Conservation (phyloP, 2,113 vertebrate species). For the Anser brachyrhynchus region DNA sequence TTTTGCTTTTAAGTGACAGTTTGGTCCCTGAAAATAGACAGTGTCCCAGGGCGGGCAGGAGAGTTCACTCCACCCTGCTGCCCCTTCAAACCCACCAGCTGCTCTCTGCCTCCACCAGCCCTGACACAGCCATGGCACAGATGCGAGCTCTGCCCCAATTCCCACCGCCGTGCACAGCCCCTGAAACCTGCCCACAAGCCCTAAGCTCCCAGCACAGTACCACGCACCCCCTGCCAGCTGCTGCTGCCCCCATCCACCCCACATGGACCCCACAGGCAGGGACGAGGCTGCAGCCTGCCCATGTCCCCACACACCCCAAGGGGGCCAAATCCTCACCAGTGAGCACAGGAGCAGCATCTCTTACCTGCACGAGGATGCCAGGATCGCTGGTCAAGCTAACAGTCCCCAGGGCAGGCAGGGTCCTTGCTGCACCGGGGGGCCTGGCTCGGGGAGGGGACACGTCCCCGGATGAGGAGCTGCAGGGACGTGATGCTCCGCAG, state of each 20-base stretch:
- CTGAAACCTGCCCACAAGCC: no score
- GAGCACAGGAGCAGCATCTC: fast-evolving
- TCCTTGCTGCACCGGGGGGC: not conserved
- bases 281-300: fast-evolving
- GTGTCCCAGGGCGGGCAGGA: no score
- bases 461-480: fast-evolving
- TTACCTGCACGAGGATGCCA: not conserved
- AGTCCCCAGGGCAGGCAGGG: fast-evolving
- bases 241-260: not conserved
- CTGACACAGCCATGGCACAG: not conserved
- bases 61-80: not conserved
- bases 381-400: not conserved
- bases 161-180: fast-evolving
- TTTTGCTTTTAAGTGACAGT: not conserved
- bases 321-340: not conserved
- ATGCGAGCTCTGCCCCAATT: not conserved
- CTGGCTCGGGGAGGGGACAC: not conserved
- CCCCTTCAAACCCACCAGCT: not conserved
- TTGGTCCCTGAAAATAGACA: not conserved
- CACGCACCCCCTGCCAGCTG: not conserved
- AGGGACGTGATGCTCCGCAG: fast-evolving
- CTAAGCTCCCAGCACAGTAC: not conserved
- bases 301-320: fast-evolving
- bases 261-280: fast-evolving
- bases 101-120: not conserved